Evolutionary conservation across 2,113 vertebrate genomes (phyloP), one percentile per base, ranked within the genome.

Genomic region (Panthera uncia): DNA sequence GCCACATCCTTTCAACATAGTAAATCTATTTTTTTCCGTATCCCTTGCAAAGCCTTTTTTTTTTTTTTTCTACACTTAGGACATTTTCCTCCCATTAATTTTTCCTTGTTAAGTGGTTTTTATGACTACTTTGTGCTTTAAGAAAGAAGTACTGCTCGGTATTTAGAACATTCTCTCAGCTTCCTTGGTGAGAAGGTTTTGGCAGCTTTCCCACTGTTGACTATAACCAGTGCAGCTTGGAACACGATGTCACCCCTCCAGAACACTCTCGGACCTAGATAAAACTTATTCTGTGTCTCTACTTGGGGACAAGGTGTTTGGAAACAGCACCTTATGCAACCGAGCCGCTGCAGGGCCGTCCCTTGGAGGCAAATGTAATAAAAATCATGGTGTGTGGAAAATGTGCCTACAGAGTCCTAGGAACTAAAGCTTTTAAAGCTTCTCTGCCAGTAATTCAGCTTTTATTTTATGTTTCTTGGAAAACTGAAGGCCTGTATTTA

Each of bases 381-480:
- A 98, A 94, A 96, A 66, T 93, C 87, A 96, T 19, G 31, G 61
- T 63, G 85, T 85, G 66, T 92, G 78, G 85, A 94, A 96, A 97
- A 97, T 88, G 81, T 96, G 76, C 61, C 88, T 41, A 4, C 63
- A 57, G 92, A 94, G 92, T 90, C 92, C 74, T 36, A 85, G 95
- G 94, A 97, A 97, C 23, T 89, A 95, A 95, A 92, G 90, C 81
- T 80, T 94, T 97, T 97, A 95, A 96, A 86, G 89, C 33, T 85
- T 94, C 38, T 69, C 88, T 97, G 87, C 92, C 96, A 88, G 73
- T 96, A 94, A 95, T 93, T 92, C 87, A 48, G 52, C 87, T 97
- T 97, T 96, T 81, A 82, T 93, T 96, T 97, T 91, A 92, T 94
- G 94, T 97, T 97, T 96, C 96, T 97, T 98, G 85, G 97, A 97